Evolutionary conservation across 1,140 invertebrate genomes (phyloP), one percentile per base, ranked within the genome.

Genomic region (Brachionus sp.): DNA sequence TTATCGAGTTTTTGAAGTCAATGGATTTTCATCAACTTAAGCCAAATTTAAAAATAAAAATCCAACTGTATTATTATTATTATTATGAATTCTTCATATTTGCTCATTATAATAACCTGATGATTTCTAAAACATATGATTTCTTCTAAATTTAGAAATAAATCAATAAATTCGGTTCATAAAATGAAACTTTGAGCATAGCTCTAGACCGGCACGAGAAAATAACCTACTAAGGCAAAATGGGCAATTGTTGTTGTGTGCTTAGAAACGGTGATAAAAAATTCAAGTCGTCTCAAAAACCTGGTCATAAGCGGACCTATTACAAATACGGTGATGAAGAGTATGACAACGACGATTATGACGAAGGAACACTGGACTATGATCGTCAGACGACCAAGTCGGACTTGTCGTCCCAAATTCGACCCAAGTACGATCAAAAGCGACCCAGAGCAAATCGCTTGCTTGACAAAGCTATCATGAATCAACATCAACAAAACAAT

Each of bases 281-380:
- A 73, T 39, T 75, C 25, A 46, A 75, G 44, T 46, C 70, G 66
- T 70, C 25, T n/a, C 68, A 75, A 13, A 75, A 23, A 25, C 64
- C 25, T 33, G 29, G 35, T 3, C 64, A 37, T 25, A 68, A 35
- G 12, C 25, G 35, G 12, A 29, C n/a, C 19, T 75, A 50, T 46
- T 75, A 75, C 39, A 75, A 75, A 50, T 75, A 75, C 70, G 70
- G 70, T n/a, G 70, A 75, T 46, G 70, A 75, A 10, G 70, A 75
- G 25, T 75, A 75, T 29, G 70, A 75, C 39, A 75, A 75, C 44
- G 70, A 75, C 19, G 70, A 75, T 19, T 75, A 25, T 75, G 37
- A 46, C 1, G 35, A 75, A 12, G 70, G 39, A 12, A 42, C 33
- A 0, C 16, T 73, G 37, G 68, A 75, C 44, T 75, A 75, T 23